These are phyloP conservation scores for Lutjanus argentimaculatus DNA, from an alignment of 2,797 vertebrate genomes.

Conservation along the genomic window DNA sequence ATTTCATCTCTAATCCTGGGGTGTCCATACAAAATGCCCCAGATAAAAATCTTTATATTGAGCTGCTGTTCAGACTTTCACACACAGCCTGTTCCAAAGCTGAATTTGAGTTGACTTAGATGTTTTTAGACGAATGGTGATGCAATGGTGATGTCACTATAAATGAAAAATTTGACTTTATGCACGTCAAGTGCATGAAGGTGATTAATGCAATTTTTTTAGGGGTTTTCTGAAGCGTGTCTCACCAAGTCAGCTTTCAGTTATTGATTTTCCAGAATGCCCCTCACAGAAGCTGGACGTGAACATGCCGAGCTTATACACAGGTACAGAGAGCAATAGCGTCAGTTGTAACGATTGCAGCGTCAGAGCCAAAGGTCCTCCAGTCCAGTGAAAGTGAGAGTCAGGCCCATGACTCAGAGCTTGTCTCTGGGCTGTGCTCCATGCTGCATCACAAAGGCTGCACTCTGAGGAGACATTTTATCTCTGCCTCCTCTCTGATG, in stretches of 20 bases:
- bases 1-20: not conserved
- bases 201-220: not conserved
- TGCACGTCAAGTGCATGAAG: not conserved
- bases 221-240: not conserved
- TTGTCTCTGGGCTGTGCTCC: slow-evolving; percentile 9
- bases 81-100: not conserved
- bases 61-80: not conserved
- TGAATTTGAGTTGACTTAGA: not conserved
- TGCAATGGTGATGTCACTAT: not conserved
- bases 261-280: slow-evolving; percentile 36
- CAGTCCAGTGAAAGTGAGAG: slow-evolving; percentile 14
- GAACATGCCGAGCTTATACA: not conserved
- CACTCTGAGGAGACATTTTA: slow-evolving; percentile 11
- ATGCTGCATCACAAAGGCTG: slow-evolving; percentile 19
- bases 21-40: not conserved
- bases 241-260: not conserved
- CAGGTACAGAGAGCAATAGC: not conserved
- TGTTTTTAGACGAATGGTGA: not conserved
- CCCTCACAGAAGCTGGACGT: not conserved
- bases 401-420: slow-evolving; percentile 22
- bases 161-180: not conserved
- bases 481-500: slow-evolving; percentile 31
- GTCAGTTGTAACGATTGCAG: slow-evolving; percentile 20
- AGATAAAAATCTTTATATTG: not conserved
- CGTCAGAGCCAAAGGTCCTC: slow-evolving; percentile 17